phyloP scores from a whole-genome alignment of 2,797 vertebrate genomes.

The Sphenopsis melanotis region DNA sequence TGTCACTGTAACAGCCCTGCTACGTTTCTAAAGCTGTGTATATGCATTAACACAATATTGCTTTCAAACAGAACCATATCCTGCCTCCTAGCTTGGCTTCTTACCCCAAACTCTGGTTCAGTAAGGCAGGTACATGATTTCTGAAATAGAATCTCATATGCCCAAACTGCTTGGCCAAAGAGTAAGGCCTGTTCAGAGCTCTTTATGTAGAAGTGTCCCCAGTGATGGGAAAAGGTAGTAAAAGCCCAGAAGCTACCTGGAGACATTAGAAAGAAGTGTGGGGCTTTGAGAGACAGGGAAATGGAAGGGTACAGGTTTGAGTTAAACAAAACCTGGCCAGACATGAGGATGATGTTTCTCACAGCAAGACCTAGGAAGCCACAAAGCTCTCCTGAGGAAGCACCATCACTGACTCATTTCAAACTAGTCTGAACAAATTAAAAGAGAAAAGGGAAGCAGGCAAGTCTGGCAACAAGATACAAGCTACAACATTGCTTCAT shows the following conservation, averaged over 20 bases:
- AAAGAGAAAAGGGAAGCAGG: constrained; percentile 24
- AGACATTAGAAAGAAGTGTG: background rate
- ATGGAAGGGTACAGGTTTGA: background rate
- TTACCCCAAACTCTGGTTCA: background rate
- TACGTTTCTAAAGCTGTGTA: constrained; percentile 27
- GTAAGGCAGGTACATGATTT: constrained; percentile 16
- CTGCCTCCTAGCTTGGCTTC: constrained; percentile 21
- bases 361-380: background rate
- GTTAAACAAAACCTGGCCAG: constrained; percentile 11
- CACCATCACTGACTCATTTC: constrained; percentile 43
- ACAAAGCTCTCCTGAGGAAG: background rate
- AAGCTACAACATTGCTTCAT: constrained; percentile 2
- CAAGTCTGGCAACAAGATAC: constrained; percentile 24
- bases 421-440: constrained; percentile 47
- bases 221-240: background rate
- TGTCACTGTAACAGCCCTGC: constrained; percentile 25
- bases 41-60: constrained; percentile 38
- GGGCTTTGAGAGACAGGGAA: background rate
- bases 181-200: background rate
- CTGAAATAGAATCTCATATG: background rate
- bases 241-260: background rate
- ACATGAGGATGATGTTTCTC: background rate
- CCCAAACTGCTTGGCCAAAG: background rate
- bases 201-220: background rate
- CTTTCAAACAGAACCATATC: constrained; percentile 40